Evolutionary conservation across 2,113 vertebrate species (phyloP), one percentile per base, ranked within the genome.

Genomic region (Blennius ocellaris): DNA sequence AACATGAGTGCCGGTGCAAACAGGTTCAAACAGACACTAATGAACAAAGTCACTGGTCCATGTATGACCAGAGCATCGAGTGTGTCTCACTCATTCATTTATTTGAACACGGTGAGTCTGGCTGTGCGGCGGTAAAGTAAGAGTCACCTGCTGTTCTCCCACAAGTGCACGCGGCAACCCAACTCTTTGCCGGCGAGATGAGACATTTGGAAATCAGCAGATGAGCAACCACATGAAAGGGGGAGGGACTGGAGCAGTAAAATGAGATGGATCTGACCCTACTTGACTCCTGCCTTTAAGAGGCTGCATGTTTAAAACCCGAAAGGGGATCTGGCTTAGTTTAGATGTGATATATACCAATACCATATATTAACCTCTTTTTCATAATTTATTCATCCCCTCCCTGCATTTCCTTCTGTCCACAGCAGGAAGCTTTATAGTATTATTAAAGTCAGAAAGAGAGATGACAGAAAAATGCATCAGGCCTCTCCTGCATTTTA

Each of bases 391-490:
- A 91, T 90, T 78, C 85, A 50, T 52, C 77, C 66, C 63, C n/a
- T 52, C 21, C 30, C 30, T 15, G 7, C 43, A 44, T 54, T 58
- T 68, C 70, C 21, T 40, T 78, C 73, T 59, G 70, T 76, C 71
- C 76, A 88, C 83, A 89, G 82, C 62, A 73, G 76, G 85, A 90
- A 88, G 90, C 88, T 94, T 93, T 93, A 93, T 94, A 89, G 89
- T 92, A 90, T 91, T 93, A 93, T 93, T 93, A 94, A 94, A 93
- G 90, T 92, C 92, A 90, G 87, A 88, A 87, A 85, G 85, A 82
- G 85, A 91, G 89, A 90, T 85, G 89, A 91, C 88, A 89, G 89
- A 89, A 92, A 92, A 91, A 90, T 88, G 90, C 90, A 92, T 93
- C 90, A 92, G 71, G 86, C 70, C 81, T 84, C 88, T 87, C 83